Percentiles rank a stretch among this genome's conserved stretches.
Evolutionary conservation across 1,140 invertebrate species (phyloP).

Genomic region (Drosophila lacteicornis): DNA sequence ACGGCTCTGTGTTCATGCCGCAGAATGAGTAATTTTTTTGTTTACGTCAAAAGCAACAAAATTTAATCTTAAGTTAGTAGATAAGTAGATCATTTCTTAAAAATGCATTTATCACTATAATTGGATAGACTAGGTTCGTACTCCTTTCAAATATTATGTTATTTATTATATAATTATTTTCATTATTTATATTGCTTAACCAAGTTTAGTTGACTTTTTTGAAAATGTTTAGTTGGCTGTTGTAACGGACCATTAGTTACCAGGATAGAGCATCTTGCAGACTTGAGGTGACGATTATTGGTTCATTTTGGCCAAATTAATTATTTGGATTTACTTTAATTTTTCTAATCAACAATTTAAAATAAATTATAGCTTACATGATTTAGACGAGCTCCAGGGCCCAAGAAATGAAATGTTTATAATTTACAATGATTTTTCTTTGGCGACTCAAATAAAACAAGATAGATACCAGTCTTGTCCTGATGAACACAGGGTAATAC

Average conservation of each 20-base stretch:
- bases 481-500: background rate
- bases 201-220: background rate
- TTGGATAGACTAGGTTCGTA: background rate
- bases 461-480: background rate
- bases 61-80: conserved; percentile 40
- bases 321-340: background rate
- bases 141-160: background rate
- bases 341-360: background rate
- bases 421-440: background rate
- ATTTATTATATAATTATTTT: too few relatives aligned
- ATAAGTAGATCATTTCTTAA: conserved; percentile 35
- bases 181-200: background rate
- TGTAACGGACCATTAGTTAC: too few relatives aligned
- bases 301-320: background rate
- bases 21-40: conserved; percentile 59
- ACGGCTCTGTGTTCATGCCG: conserved; percentile 37
- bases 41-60: conserved; percentile 48
- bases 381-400: too few relatives aligned
- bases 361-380: background rate
- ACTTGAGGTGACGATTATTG: background rate
- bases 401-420: background rate
- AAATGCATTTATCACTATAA: conserved; percentile 13
- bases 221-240: background rate
- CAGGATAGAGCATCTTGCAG: background rate
- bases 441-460: background rate